Evolutionary conservation across 2,888 invertebrate species (phyloP).

Genomic region (Chrysopilus asiliformis): DNA sequence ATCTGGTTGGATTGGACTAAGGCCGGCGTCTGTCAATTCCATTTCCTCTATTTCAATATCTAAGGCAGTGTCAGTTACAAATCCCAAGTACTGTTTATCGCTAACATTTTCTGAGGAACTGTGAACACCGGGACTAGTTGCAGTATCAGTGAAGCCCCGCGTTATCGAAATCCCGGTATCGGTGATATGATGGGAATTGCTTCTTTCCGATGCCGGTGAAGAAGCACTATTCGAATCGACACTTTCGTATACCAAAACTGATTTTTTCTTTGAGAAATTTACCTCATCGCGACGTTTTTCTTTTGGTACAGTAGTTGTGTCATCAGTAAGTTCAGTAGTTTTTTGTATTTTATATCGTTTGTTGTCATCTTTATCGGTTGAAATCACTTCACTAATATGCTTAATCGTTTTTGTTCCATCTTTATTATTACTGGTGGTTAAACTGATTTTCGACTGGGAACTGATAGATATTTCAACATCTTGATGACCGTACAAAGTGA

Average conservation of each 20-base stretch:
- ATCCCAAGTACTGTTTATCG: slow-evolving; percentile 22
- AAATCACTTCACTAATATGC: slow-evolving; percentile 10
- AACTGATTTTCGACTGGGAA: slow-evolving; percentile 41
- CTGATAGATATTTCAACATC: slow-evolving; percentile 43
- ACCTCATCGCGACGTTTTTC: slow-evolving; percentile 39
- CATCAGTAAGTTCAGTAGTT: slow-evolving; percentile 16
- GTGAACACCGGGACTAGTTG: slow-evolving; percentile 35
- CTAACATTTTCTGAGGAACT: slow-evolving; percentile 24
- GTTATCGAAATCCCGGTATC: slow-evolving; percentile 44
- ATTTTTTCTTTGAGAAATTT: slow-evolving; percentile 39
- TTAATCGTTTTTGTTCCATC: slow-evolving; percentile 9
- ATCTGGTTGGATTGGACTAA: slow-evolving; percentile 43
- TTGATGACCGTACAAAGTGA: slow-evolving; percentile 39
- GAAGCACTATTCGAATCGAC: slow-evolving; percentile 27
- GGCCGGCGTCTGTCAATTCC: slow-evolving; percentile 42
- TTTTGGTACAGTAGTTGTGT: slow-evolving; percentile 19
- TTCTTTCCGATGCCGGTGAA: slow-evolving; percentile 38
- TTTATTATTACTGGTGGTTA: slow-evolving; percentile 30
- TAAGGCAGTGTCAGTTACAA: slow-evolving; percentile 36
- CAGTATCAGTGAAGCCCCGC: slow-evolving; percentile 36
- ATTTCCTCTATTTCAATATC: slow-evolving; percentile 37
- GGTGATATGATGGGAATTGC: slow-evolving; percentile 40
- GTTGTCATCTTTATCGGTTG: slow-evolving; percentile 30
- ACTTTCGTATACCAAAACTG: slow-evolving; percentile 38
- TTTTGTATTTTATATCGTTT: slow-evolving; percentile 11